Evolutionary conservation across 2,888 invertebrate genomes (phyloP), one percentile per base, ranked within the genome.

Genomic region (Synanthedon tipuliformis): DNA sequence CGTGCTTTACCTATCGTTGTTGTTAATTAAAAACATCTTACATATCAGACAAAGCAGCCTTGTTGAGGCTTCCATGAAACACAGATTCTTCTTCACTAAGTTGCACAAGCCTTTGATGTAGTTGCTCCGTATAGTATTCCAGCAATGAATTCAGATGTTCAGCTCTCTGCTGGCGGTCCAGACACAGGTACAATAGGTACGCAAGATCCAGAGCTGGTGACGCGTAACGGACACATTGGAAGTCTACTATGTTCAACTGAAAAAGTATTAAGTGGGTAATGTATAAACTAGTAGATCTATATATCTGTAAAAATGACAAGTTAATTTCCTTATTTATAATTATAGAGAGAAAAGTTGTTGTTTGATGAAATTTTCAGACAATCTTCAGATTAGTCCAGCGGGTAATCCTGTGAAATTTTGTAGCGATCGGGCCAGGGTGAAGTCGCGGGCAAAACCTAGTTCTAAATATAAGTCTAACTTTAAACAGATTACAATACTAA

Each of bases 211-310:
- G 73, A 0, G 91, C 90, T 51, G 92, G 90, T 0, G 93, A 93
- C 34, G 92, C 91, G 61, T 92, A 92, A 13, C 93, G 89, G 16
- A 89, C 90, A 53, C 92, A 71, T 74, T 93, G 93, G 71, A 93
- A 93, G 68, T 93, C 93, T 34, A 93, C 90, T 51, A 93, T 79
- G 63, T 89, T 91, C 71, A 92, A 89, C 92, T 92, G 75, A 56
- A 63, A 68, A 59, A 16, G 7, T 13, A 50, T 10, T 34, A 10
- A 34, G 34, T 34, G 0, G 23, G 23, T 4, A 23, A 27, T 27
- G 27, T 7, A 34, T 34, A 34, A 34, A 34, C 8, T 34, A 34
- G 3, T 34, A 34, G 27, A 27, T 5, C 34, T 34, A 34, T 5
- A 5, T 34, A 34, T 10, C 3, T 34, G 10, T 34, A 2, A 10